phyloP scores from a whole-genome alignment of 2,797 vertebrate species.

The Apodemus agrarius region DNA sequence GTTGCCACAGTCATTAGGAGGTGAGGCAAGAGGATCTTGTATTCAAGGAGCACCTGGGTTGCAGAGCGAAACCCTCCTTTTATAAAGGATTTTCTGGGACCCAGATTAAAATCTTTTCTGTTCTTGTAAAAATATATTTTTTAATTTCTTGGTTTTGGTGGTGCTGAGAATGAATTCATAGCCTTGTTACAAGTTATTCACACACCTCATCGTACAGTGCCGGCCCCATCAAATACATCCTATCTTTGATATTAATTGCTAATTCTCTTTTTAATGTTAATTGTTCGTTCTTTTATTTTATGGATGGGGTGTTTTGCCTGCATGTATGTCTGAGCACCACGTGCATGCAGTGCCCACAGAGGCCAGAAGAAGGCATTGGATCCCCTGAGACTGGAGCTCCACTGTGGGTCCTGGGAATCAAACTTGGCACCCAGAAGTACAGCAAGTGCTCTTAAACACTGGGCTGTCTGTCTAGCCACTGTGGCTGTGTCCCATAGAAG shows the following conservation, averaged over 20 bases:
- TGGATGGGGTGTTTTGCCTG: not conserved
- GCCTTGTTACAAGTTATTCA: not conserved
- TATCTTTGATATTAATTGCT: not conserved
- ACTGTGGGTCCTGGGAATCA: not conserved
- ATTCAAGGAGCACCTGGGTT: not conserved
- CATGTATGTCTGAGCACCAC: not conserved
- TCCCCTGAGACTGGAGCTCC: not conserved
- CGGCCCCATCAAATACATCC: not conserved
- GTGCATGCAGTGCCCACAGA: not conserved
- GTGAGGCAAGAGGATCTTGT: not conserved
- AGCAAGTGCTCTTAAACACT: not conserved
- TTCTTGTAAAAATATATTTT: not conserved
- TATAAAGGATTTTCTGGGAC: slow-evolving; percentile 4
- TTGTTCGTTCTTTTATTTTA: not conserved
- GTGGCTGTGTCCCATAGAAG: not conserved
- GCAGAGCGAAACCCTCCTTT: not conserved
- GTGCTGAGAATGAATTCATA: not conserved
- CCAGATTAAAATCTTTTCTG: slow-evolving; percentile 29
- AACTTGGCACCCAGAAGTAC: not conserved
- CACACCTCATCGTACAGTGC: not conserved
- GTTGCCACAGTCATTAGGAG: not conserved
- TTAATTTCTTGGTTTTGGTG: not conserved
- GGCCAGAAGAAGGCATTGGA: not conserved
- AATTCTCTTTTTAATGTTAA: not conserved
- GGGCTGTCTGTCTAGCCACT: not conserved